Base-by-base conservation (phyloP, 2,113 vertebrate genomes). In the Poecile atricapillus region DNA sequence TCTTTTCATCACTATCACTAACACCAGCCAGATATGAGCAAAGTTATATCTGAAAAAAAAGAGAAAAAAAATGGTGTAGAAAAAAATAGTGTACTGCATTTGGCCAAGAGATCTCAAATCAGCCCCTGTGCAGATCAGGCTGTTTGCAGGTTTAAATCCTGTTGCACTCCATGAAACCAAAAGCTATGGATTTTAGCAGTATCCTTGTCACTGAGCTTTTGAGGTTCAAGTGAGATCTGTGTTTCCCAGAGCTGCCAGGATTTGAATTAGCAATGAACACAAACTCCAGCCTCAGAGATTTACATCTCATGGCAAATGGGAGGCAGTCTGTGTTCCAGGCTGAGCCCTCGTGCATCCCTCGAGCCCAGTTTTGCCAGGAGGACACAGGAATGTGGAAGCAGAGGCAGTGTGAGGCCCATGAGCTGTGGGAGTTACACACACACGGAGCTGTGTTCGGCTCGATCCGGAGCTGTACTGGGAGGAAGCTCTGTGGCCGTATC, bases 31-130 rank as follows among this genome's bases (percentile, higher is more conserved):
- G 22, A 73, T 58, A 53, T 49, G 9, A 41, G 31, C 23, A 47
- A 73, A 89, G 33, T 27, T 67, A 3, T 10, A 30, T 3, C 20
- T 23, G 30, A 43, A 63, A 41, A 82, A 82, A 69, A 84, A 39
- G 2, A 46, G 3, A 1, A 46, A 75, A 67, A 3, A 39, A 79
- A 24, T 3, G 2, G 1, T 21, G 27, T 43, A 60, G 33, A 18
- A 59, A 53, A 73, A 49, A 21, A 18, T 1, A 47, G 25, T 10
- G 11, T 43, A 30, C 15, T 47, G 37, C 28, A 49, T 44, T 82
- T 8, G 2, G 24, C 25, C 43, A 46, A 59, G 71, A 59, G 14
- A 56, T 55, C 53, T 83, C 35, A 70, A 83, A 83, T 52, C n/a
- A 79, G 31, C 20, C 24, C 35, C 53, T 52, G 11, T 3, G 2